Conservation (phyloP, 2,113 vertebrate species). For the Phylloscopus trochilus region DNA sequence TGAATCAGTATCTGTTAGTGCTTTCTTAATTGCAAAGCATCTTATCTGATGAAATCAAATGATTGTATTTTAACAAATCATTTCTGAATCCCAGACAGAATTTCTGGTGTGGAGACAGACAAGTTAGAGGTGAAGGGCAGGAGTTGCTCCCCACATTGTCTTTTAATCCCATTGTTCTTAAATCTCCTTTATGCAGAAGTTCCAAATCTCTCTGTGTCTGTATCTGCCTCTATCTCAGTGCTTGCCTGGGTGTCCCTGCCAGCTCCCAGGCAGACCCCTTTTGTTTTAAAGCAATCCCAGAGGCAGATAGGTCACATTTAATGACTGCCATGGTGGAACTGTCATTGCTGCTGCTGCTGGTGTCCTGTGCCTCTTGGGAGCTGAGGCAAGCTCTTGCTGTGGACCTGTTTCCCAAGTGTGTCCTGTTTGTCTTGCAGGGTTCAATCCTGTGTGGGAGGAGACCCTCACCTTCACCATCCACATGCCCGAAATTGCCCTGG, state of each 20-base stretch:
- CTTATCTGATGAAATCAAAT: neutral
- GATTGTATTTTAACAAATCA: neutral
- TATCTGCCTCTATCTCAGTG: neutral
- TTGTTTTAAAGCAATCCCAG: neutral
- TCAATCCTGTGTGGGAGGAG: slow-evolving; percentile 99
- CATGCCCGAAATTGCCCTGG: slow-evolving; percentile 92
- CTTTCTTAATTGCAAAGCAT: neutral
- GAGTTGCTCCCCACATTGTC: neutral
- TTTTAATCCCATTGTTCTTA: neutral
- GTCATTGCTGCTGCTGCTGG: neutral
- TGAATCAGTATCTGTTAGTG: neutral
- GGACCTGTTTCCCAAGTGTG: neutral
- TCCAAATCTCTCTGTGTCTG: neutral
- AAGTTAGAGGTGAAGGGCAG: neutral
- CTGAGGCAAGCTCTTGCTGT: fast-evolving
- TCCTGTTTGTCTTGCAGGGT: slow-evolving; percentile 75
- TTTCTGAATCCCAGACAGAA: neutral
- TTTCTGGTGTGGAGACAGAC: neutral
- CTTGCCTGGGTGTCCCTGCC: neutral
- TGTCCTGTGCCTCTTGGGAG: neutral
- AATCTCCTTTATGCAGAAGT: neutral
- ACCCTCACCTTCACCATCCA: slow-evolving; percentile 94
- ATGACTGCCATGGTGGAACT: neutral
- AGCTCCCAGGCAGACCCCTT: neutral
- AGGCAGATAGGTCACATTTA: neutral